Conservation (phyloP, 2,113 vertebrate genomes). For the Phocoena phocoena region DNA sequence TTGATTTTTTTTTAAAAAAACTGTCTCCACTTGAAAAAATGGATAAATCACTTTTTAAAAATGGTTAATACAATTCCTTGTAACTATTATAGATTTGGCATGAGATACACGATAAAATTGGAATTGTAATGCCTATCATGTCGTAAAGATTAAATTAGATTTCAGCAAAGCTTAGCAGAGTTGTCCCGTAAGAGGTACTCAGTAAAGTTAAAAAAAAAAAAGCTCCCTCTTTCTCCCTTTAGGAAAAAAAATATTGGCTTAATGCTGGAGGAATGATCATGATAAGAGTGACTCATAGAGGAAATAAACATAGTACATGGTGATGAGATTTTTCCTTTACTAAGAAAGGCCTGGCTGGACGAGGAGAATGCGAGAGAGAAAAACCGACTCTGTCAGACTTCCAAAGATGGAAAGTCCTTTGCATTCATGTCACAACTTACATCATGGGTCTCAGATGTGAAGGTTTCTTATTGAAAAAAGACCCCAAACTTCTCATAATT, state of each 20-base stretch:
- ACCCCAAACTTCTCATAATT: not conserved
- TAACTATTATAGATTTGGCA: not conserved
- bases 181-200: not conserved
- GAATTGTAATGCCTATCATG: not conserved
- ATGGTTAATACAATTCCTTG: not conserved
- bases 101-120: not conserved
- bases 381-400: not conserved
- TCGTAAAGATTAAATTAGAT: constrained; percentile 8
- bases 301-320: constrained; percentile 52
- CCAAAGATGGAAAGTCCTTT: not conserved
- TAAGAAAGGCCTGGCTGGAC: constrained; percentile 32
- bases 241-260: not conserved
- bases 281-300: constrained; percentile 51
- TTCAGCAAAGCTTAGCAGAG: not conserved
- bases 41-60: not conserved
- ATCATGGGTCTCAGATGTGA: not conserved
- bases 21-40: not conserved
- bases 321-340: constrained; percentile 48
- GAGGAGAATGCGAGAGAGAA: not conserved
- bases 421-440: not conserved
- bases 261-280: constrained; percentile 26
- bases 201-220: not conserved
- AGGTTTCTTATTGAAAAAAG: not conserved
- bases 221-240: not conserved
- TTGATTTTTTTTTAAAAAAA: not conserved